Conservation (phyloP, 2,113 vertebrate genomes). For the Clarias gariepinus region DNA sequence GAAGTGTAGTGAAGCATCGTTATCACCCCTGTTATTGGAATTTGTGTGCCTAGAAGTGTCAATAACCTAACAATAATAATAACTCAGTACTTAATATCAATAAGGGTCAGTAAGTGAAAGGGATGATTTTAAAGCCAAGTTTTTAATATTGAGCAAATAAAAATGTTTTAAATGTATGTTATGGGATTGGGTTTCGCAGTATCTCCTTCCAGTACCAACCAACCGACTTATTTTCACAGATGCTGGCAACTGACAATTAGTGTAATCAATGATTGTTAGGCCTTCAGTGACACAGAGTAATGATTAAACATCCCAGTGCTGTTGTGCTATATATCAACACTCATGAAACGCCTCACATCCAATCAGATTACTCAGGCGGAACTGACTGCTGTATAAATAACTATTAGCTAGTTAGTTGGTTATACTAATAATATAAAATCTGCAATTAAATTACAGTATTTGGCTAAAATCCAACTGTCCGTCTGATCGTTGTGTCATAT, state of each 20-base stretch:
- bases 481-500: neutral
- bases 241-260: too few species aligned
- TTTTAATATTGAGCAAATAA: neutral
- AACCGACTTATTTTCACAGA: too few species aligned
- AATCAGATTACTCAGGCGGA: too few species aligned
- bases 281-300: too few species aligned
- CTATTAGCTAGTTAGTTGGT: neutral
- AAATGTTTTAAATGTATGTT: neutral
- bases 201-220: too few species aligned
- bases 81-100: too few species aligned
- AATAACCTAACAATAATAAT: too few species aligned
- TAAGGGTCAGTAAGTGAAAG: neutral
- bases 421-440: neutral
- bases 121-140: neutral
- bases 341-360: too few species aligned
- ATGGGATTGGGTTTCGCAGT: neutral
- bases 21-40: neutral
- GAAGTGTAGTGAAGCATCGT: neutral
- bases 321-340: too few species aligned
- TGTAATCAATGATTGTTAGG: too few species aligned
- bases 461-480: neutral
- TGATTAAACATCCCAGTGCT: too few species aligned
- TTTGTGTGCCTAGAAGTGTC: neutral
- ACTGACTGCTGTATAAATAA: too few species aligned
- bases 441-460: neutral